Evolutionary conservation across 2,888 invertebrate genomes (phyloP), one percentile per base, ranked within the genome.

Genomic region (Gonocerus acuteangulatus): DNA sequence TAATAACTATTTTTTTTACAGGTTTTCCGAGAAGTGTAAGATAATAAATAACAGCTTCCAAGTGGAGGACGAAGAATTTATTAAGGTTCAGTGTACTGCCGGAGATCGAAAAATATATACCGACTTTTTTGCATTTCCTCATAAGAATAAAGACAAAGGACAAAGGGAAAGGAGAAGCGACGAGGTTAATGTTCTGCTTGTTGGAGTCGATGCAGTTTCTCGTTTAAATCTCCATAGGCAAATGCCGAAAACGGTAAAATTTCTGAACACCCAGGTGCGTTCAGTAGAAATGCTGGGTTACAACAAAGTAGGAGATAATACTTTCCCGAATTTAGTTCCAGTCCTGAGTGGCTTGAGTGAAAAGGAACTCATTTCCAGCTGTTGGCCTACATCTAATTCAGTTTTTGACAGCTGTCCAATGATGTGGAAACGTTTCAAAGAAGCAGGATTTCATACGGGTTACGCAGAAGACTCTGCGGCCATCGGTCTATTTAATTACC

Each of bases 231-330:
- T 93, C 68, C 82, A 87, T 66, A 81, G 94, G 47, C 88, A 88
- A 69, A 86, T 94, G 86, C 87, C 87, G 0, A 79, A 79, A 69
- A 89, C 89, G 0, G 74, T 81, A 16, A 72, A 77, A 1, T 81
- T 78, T 67, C 75, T 91, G 54, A 76, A 79, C 62, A 73, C 80
- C 15, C 65, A 72, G 48, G 75, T 87, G 63, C 79, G 80, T 13
- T 85, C 85, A 39, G 79, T 89, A 54, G 91, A 91, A 72, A 78
- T 95, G 72, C 74, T 86, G 67, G 95, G 95, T 3, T 94, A 91
- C 74, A 93, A 89, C 72, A 95, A 95, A 79, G 87, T 95, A 7
- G 95, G 85, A 2, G 95, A 95, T 73, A 95, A 95, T 73, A 95
- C 95, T 0, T 94, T 89, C 72, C 92, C 93, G 0, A 95, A 95